Evolutionary conservation across 2,113 vertebrate genomes (phyloP).

Genomic region (Puffinus mauretanicus): DNA sequence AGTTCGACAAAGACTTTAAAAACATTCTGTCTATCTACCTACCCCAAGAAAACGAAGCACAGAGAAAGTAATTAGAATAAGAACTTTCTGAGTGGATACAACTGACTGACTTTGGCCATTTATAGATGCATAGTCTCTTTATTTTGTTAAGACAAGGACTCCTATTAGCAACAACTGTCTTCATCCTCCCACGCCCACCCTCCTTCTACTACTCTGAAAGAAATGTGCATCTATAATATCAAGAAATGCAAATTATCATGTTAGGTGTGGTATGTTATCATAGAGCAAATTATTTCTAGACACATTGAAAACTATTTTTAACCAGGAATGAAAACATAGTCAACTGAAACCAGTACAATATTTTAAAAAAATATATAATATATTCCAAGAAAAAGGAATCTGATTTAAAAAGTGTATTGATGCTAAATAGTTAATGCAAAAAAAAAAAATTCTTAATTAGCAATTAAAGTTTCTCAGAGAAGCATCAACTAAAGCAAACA

Average conservation of each 20-base stretch:
- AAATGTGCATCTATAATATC: not conserved
- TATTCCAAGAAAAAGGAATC: not conserved
- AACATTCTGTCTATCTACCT: not conserved
- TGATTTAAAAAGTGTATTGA: not conserved
- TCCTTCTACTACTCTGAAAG: not conserved
- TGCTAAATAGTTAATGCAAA: not conserved
- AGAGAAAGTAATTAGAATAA: not conserved
- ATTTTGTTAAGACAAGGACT: not conserved
- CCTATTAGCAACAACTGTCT: not conserved
- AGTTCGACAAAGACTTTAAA: not conserved
- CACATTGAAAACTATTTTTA: not conserved
- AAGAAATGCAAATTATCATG: not conserved
- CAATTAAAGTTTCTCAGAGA: not conserved
- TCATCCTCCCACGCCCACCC: not conserved
- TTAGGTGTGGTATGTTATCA: not conserved
- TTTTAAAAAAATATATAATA: not conserved
- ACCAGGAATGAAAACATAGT: not conserved
- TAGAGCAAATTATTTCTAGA: not conserved
- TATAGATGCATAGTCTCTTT: not conserved
- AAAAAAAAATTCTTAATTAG: not conserved
- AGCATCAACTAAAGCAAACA: not conserved
- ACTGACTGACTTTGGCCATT: not conserved
- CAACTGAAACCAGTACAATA: not conserved
- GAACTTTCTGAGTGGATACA: not conserved
- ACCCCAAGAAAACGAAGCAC: not conserved